phyloP scores from a whole-genome alignment of 2,797 vertebrate species.

The Cossypha polioptera region DNA sequence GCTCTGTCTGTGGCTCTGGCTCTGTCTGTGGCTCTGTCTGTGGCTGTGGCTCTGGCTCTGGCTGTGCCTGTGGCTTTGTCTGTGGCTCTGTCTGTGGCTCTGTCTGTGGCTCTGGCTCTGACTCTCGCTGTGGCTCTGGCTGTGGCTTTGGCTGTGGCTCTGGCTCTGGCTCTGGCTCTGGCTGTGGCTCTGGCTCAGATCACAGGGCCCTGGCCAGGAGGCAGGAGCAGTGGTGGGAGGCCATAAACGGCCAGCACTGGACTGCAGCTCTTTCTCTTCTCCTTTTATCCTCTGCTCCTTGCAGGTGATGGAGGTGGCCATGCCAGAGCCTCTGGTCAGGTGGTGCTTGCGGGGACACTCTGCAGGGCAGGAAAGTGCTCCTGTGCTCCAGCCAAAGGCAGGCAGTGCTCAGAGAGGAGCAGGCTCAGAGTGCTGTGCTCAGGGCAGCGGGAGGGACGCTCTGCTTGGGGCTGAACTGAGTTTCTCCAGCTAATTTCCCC shows the following conservation, averaged over 20 bases:
- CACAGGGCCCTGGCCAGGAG: fast-evolving
- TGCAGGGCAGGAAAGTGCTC: neutral
- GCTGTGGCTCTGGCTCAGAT: neutral
- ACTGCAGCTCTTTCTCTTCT: neutral
- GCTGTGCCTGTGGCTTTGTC: neutral
- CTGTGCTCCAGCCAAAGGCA: neutral
- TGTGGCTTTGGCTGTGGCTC: neutral
- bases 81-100: fast-evolving
- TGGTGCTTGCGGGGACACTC: neutral
- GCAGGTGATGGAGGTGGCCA: neutral
- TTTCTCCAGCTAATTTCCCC: neutral
- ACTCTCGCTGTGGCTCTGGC: fast-evolving
- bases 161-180: neutral
- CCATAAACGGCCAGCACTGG: neutral
- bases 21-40: neutral
- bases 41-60: neutral
- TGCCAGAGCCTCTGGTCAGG: fast-evolving
- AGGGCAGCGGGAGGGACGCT: neutral
- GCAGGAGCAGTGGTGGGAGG: neutral
- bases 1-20: neutral
- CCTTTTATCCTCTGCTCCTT: neutral
- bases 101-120: neutral
- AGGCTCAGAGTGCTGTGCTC: neutral
- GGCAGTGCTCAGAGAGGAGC: fast-evolving
- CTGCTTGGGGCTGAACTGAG: neutral